Conservation (phyloP, 2,113 vertebrate genomes). For the Myotis brandtii region DNA sequence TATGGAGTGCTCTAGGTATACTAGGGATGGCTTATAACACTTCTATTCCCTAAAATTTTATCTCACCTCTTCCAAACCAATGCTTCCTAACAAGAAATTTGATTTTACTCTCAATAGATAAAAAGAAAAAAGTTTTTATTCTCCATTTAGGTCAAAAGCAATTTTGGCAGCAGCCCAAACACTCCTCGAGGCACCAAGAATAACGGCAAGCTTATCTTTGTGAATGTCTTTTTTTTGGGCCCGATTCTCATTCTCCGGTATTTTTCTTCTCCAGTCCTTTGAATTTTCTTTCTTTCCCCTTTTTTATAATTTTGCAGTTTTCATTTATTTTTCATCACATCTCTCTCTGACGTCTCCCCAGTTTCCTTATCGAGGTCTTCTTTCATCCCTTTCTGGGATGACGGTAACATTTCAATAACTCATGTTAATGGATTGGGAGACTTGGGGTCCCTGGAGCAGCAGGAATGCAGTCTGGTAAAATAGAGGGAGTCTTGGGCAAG, state of each 20-base stretch:
- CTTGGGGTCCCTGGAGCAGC: neutral
- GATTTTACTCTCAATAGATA: constrained; percentile 71
- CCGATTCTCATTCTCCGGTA: neutral
- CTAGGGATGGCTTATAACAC: neutral
- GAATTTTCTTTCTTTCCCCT: neutral
- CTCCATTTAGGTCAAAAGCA: constrained; percentile 69
- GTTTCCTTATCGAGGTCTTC: neutral
- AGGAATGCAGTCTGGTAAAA: neutral
- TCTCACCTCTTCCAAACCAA: constrained; percentile 47
- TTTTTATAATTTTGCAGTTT: neutral
- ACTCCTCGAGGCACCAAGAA: neutral
- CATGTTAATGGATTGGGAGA: neutral
- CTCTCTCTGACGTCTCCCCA: neutral
- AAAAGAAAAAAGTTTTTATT: constrained; percentile 70
- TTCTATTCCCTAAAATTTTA: constrained; percentile 19
- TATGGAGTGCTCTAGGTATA: neutral
- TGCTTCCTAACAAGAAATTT: constrained; percentile 63
- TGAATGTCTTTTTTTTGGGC: neutral
- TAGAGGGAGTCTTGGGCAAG: neutral
- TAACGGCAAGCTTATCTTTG: constrained; percentile 60
- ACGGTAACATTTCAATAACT: neutral
- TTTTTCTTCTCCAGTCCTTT: constrained; percentile 44
- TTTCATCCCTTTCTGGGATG: neutral
- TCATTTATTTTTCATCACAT: constrained; percentile 35
- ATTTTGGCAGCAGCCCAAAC: constrained; percentile 59